These are phyloP conservation scores for Nibea coibor DNA, from an alignment of 2,113 vertebrate species.

Conservation along the genomic window DNA sequence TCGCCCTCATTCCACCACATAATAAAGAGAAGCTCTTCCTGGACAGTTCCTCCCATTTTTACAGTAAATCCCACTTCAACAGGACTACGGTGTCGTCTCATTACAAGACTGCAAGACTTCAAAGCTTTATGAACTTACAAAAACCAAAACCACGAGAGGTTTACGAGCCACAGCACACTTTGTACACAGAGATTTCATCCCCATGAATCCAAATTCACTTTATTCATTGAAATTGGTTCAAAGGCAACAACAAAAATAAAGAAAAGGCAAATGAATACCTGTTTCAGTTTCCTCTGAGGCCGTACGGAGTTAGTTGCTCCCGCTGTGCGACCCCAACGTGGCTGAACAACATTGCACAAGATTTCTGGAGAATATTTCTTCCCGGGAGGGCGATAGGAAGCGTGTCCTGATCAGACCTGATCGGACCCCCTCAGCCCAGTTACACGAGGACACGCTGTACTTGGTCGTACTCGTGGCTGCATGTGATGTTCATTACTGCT, in stretches of 20 bases:
- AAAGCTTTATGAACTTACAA: background rate
- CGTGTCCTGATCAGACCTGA: background rate
- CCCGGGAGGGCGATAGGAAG: too few species aligned
- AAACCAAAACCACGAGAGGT: background rate
- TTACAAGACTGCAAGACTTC: background rate
- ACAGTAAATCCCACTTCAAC: slow-evolving; percentile 51
- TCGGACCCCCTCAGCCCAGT: background rate
- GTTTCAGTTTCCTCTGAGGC: too few species aligned
- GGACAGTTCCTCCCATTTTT: slow-evolving; percentile 56
- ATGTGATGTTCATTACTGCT: background rate
- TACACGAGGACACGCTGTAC: background rate
- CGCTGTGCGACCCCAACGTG: too few species aligned
- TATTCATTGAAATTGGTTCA: background rate
- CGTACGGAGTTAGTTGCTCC: too few species aligned
- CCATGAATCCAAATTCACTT: too few species aligned
- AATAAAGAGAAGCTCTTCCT: slow-evolving; percentile 69
- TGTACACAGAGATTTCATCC: background rate
- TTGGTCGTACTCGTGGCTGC: background rate
- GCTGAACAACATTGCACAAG: background rate
- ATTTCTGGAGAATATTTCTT: background rate
- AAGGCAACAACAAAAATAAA: background rate
- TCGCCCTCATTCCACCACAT: slow-evolving; percentile 53
- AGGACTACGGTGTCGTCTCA: slow-evolving; percentile 22
- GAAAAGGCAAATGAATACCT: too few species aligned
- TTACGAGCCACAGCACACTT: background rate